Conservation (phyloP, 2,888 invertebrate species). For the Ypsolopha scabrella region DNA sequence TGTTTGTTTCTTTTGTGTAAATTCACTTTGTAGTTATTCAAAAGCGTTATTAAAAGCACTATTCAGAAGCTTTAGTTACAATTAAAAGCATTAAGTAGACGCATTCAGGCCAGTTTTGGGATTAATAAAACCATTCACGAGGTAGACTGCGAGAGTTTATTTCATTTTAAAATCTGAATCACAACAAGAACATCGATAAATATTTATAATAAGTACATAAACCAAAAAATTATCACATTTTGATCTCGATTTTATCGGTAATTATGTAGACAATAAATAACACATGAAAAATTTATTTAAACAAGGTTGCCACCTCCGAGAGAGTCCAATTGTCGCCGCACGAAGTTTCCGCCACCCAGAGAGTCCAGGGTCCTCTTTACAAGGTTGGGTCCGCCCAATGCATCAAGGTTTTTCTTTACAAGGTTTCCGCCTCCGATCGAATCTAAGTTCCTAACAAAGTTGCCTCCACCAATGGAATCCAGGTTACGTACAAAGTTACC, state of each 20-base stretch:
- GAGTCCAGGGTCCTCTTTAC: conserved; percentile 24
- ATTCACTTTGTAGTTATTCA: too few species aligned
- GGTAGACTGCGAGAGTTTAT: neutral
- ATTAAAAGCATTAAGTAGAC: too few species aligned
- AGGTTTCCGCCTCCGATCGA: conserved; percentile 36
- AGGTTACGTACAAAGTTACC: conserved; percentile 54
- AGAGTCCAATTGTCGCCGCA: conserved; percentile 15
- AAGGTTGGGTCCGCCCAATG: conserved; percentile 30
- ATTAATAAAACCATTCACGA: too few species aligned
- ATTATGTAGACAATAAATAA: neutral
- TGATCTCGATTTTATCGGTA: neutral
- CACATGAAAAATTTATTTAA: conserved; percentile 18
- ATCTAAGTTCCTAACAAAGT: conserved; percentile 51
- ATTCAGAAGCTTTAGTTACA: too few species aligned
- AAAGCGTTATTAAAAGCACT: too few species aligned
- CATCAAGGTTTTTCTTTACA: conserved; percentile 19
- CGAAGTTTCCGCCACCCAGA: conserved; percentile 34
- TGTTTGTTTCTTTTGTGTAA: too few species aligned
- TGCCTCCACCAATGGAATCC: conserved; percentile 63
- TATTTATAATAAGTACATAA: neutral
- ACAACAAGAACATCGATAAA: too few species aligned
- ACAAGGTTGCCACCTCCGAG: conserved; percentile 40
- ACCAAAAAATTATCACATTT: neutral
- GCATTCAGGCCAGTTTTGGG: too few species aligned
- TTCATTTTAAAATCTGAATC: neutral